These are phyloP conservation scores for Parnassius orleans DNA, from an alignment of 2,888 invertebrate species.

Conservation along the genomic window DNA sequence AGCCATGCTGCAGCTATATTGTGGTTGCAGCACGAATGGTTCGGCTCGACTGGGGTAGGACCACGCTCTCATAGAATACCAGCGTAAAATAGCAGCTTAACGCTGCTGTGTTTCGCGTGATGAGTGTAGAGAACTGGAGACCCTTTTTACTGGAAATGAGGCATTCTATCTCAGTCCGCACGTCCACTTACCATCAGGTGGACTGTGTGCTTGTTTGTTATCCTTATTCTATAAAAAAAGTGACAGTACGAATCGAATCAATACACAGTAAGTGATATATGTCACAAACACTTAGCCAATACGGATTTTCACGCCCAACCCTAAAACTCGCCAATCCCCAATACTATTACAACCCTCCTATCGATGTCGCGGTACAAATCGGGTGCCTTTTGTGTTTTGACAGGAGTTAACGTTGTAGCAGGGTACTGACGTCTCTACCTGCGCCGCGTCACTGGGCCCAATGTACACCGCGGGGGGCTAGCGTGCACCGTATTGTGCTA, in stretches of 20 bases:
- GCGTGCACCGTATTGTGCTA: constrained; percentile 34
- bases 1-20: no score
- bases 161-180: no score
- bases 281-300: constrained; percentile 4
- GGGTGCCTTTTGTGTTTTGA: constrained; percentile 62
- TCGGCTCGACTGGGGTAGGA: no score
- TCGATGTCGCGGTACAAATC: constrained; percentile 61
- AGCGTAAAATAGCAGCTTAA: no score
- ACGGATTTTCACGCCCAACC: constrained; percentile 21
- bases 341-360: constrained; percentile 46
- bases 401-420: constrained; percentile 67
- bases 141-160: no score
- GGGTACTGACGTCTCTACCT: constrained; percentile 61
- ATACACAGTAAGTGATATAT: background rate
- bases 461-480: constrained; percentile 43
- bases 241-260: background rate
- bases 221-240: no score
- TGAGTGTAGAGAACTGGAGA: no score
- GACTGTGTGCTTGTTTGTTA: no score
- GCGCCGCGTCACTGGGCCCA: constrained; percentile 42
- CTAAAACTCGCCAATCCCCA: constrained; percentile 41
- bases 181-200: no score
- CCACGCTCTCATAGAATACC: no score
- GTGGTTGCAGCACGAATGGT: no score
- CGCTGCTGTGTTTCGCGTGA: no score